A percentile compares a stretch with the other conserved stretches of the same genome.
Evolutionary conservation across 2,888 invertebrate species (phyloP).

Genomic region (Alloscopus bannaensis): DNA sequence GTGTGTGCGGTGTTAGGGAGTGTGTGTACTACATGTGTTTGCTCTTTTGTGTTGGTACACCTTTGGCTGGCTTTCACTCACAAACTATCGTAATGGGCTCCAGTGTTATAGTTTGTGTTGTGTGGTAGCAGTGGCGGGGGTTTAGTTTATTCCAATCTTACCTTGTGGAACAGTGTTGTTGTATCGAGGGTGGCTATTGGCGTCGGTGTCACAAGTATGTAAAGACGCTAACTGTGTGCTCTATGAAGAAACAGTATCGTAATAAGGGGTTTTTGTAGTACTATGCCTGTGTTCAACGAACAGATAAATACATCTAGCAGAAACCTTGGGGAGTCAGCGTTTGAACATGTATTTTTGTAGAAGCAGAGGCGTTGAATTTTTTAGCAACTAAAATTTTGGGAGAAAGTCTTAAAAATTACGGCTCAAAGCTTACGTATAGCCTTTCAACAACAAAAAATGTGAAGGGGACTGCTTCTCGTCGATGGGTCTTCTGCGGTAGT

Average conservation of each 20-base stretch:
- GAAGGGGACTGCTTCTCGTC: constrained; percentile 23
- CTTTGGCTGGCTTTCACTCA: constrained; percentile 51
- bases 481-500: constrained; percentile 28
- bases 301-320: constrained; percentile 41
- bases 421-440: constrained; percentile 39
- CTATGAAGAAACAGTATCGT: constrained; percentile 24
- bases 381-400: constrained; percentile 69
- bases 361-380: constrained; percentile 67
- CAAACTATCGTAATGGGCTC: constrained; percentile 43
- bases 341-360: constrained; percentile 40
- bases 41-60: constrained; percentile 47
- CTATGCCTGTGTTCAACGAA: constrained; percentile 40
- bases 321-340: constrained; percentile 55
- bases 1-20: constrained; percentile 28
- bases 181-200: constrained; percentile 50
- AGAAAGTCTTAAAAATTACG: constrained; percentile 70
- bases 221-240: constrained; percentile 36
- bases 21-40: no score
- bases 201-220: constrained; percentile 52
- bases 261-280: constrained; percentile 25
- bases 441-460: constrained; percentile 60
- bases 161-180: no score
- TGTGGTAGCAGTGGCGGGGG: constrained; percentile 4
- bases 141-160: no score
- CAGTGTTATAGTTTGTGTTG: no score